Evolutionary conservation across 2,113 vertebrate genomes (phyloP), one percentile per base, ranked within the genome.

Genomic region (Cephalopterus ornatus): DNA sequence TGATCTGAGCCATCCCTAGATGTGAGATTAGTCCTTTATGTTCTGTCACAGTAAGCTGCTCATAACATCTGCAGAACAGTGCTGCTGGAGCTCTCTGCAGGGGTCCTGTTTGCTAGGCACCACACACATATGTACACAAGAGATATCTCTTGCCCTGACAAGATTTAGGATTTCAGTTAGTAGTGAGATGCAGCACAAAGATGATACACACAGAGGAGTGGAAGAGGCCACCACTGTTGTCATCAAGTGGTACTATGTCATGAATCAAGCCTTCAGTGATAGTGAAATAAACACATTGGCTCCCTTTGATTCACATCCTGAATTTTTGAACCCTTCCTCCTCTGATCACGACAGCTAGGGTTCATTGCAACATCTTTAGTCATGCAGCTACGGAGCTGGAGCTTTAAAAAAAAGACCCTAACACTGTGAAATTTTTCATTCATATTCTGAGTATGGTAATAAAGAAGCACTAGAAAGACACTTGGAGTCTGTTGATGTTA

Each of bases 1-100:
- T 56, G 59, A 56, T 52, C 35, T 47, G 30, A 91, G 35, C 47
- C 4, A 2, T 32, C 23, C 16, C 24, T 53, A 39, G 17, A 85
- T 55, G 26, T 2, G 3, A 58, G 49, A 80, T 44, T 19, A 23
- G 50, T 50, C n/a, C 42, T 83, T 80, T 39, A 22, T 23, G 12
- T 49, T 93, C 32, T 73, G 55, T 63, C 49, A 68, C 44, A 85
- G 83, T 27, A 55, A 62, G 24, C 39, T 93, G 79, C 70, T 74
- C 83, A 46, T 77, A 90, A 94, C 85, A 88, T 85, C 77, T 93
- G 91, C 67, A 55, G 37, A 94, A 62, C 80, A 95, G 87, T 39
- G 75, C 20, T 88, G n/a, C 62, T 82, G 59, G 26, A 89, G 62
- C 33, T 85, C 87, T 46, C 93, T 41, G 33, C n/a, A 53, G 66